Evolutionary conservation across 2,113 vertebrate species (phyloP).

Genomic region (Parus major): DNA sequence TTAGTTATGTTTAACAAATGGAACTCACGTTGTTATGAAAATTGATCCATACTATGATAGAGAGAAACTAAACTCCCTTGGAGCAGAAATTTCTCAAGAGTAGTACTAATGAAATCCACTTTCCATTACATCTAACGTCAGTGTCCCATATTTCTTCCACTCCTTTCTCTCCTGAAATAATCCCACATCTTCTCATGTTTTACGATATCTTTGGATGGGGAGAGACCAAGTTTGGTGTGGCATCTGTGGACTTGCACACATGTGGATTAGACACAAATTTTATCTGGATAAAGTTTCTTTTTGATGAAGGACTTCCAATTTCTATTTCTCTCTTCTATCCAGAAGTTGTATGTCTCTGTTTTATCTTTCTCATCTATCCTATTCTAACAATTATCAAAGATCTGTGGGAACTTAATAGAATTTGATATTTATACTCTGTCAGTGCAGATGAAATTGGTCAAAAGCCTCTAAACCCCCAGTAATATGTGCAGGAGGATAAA

Average conservation of each 20-base stretch:
- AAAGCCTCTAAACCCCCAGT: background rate
- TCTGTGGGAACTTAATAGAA: background rate
- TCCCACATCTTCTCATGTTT: background rate
- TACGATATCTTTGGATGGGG: background rate
- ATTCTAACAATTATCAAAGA: background rate
- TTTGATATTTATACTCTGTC: background rate
- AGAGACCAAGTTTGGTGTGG: background rate
- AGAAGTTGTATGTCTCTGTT: background rate
- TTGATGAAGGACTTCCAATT: background rate
- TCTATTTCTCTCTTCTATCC: background rate
- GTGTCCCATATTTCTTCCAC: background rate
- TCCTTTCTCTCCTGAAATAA: background rate
- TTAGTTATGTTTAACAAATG: background rate
- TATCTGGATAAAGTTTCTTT: background rate
- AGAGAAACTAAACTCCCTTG: background rate
- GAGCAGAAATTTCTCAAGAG: background rate
- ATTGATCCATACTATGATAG: background rate
- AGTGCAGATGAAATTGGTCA: background rate
- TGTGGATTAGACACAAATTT: background rate
- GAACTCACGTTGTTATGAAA: background rate
- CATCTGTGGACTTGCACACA: background rate
- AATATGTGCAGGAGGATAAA: background rate
- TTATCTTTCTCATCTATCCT: background rate
- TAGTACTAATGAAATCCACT: background rate
- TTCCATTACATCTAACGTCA: background rate